A percentile compares a stretch with the other conserved stretches of the same genome.
These are phyloP conservation scores for Frankliniella fusca DNA, from an alignment of 2,888 invertebrate species.

Conservation along the genomic window DNA sequence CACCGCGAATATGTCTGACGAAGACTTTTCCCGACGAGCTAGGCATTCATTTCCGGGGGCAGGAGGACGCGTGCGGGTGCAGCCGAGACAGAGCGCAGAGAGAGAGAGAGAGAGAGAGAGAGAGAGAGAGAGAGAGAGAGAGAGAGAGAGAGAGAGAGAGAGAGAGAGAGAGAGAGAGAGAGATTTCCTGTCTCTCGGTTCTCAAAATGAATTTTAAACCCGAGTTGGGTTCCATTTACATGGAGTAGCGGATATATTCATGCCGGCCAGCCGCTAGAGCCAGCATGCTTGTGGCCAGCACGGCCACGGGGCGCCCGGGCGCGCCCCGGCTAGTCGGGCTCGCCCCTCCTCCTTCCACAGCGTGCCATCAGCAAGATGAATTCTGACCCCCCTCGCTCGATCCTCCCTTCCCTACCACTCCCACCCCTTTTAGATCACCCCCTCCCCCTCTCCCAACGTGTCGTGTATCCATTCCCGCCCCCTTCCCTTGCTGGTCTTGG, in stretches of 20 bases:
- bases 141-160: no score
- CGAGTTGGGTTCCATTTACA: neutral
- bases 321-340: neutral
- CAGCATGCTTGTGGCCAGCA: neutral
- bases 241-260: neutral
- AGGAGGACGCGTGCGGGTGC: no score
- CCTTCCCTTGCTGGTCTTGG: no score
- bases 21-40: no score
- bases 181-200: neutral
- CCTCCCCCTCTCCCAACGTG: neutral
- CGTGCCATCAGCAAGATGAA: constrained; percentile 22
- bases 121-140: neutral
- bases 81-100: neutral
- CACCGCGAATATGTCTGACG: no score
- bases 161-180: no score
- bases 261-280: neutral
- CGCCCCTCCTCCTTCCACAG: neutral
- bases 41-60: no score
- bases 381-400: neutral
- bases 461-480: no score
- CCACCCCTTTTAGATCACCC: neutral
- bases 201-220: neutral
- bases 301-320: no score
- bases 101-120: neutral
- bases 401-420: neutral